Base-by-base conservation (phyloP, 2,113 vertebrate species). In the Hemibagrus wyckioides region DNA sequence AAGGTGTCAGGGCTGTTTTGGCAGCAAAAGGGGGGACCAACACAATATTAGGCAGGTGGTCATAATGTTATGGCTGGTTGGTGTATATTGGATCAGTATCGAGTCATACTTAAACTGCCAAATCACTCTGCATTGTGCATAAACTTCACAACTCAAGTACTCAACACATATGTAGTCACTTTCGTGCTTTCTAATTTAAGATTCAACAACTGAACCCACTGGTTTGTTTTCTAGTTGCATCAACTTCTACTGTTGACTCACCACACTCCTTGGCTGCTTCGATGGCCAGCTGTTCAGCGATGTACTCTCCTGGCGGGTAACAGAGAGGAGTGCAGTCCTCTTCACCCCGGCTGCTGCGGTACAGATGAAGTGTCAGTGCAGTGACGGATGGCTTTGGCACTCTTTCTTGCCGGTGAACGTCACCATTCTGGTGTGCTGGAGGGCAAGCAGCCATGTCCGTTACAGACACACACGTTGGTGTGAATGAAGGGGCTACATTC, bases 221-320 rank as follows among this genome's bases (percentile, higher is more conserved):
- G 44, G 8, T n/a, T 76, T 15, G 44, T 23, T 57, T 44, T 25
- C 67, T 54, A 86, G 48, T 82, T 65, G 19, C 15, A 65, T 13
- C n/a, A 15, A 6, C 69, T 39, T 86, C 3, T 0, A 82, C 84
- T 52, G 69, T 84, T 39, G 41, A 96, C 96, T 96, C 92, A 99
- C 98, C 97, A 85, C 97, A 97, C 28, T 96, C 95, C 95, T 97
- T 97, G 85, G 97, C 97, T 86, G 97, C 97, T 85, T 92, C 91
- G 85, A 97, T 75, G 54, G 97, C 98, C 88, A 99, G 96, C 85
- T 99, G 97, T 93, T 99, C 97, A 17, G 95, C 96, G 76, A 97
- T 90, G 56, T 98, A 97, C 15, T 98, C 96, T 79, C 97, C 98
- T 50, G 93, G 76, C 84, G 97, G 95, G 93, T 97, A 98, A 0